A percentile compares a stretch with the other conserved stretches of the same genome.
phyloP scores from a whole-genome alignment of 2,888 invertebrate genomes.

The Xanthostigma xanthostigma region DNA sequence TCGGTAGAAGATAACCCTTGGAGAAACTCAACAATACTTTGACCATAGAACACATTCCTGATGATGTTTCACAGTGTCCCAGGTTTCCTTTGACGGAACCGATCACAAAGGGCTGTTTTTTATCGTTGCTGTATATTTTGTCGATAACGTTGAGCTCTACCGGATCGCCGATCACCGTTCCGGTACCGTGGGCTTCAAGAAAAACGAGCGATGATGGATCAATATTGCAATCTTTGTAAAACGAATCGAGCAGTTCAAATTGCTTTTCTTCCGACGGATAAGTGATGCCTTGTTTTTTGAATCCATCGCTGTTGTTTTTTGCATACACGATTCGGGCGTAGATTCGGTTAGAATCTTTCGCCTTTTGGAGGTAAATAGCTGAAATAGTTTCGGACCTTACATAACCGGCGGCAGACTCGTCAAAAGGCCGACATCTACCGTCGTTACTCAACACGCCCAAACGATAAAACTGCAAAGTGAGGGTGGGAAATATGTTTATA shows the following conservation, averaged over 20 bases:
- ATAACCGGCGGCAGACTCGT: conserved; percentile 68
- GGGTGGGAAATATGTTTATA: conserved; percentile 72
- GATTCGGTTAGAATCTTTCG: conserved; percentile 30
- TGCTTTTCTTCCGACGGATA: conserved; percentile 35
- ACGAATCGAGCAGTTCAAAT: conserved; percentile 42
- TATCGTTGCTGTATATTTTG: conserved; percentile 56
- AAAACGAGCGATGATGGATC: conserved; percentile 55
- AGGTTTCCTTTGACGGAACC: conserved; percentile 90
- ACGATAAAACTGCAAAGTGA: conserved; percentile 73
- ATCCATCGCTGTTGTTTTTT: conserved; percentile 26
- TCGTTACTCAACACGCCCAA: conserved; percentile 67
- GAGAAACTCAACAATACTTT: conserved; percentile 65
- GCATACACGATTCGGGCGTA: conserved; percentile 29
- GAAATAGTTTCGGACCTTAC: conserved; percentile 65
- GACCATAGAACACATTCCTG: conserved; percentile 66
- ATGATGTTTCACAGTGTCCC: conserved; percentile 82
- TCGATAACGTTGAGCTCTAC: conserved; percentile 78
- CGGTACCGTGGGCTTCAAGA: conserved; percentile 79
- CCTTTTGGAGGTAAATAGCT: conserved; percentile 56
- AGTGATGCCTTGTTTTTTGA: conserved; percentile 26
- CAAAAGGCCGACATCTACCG: conserved; percentile 84
- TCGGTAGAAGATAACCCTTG: conserved; percentile 66
- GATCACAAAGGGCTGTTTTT: conserved; percentile 62
- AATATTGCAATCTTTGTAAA: conserved; percentile 53
- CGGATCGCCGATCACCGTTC: conserved; percentile 77